A percentile compares a stretch with the other conserved stretches of the same genome.
Conservation (phyloP, 2,888 invertebrate genomes). For the Synanthedon tipuliformis region DNA sequence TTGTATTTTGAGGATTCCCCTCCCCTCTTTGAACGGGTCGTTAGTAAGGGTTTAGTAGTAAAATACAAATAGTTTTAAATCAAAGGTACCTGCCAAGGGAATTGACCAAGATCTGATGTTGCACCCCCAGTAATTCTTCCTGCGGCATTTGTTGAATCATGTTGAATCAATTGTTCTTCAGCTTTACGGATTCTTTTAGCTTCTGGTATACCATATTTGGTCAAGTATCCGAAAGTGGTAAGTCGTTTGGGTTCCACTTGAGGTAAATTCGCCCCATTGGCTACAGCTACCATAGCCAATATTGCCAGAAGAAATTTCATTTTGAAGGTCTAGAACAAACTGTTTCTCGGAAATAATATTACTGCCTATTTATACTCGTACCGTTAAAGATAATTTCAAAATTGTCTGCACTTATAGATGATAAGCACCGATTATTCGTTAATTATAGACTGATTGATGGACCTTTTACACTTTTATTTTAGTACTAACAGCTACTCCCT, state of each 20-base stretch:
- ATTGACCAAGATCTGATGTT: constrained; percentile 21
- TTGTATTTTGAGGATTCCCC: too few relatives aligned
- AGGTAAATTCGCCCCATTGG: constrained; percentile 14
- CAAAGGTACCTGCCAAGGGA: constrained; percentile 29
- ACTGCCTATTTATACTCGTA: neutral
- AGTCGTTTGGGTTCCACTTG: constrained; percentile 3
- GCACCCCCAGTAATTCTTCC: constrained; percentile 33
- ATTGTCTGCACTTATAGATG: neutral
- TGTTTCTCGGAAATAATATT: neutral
- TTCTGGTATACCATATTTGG: constrained; percentile 24
- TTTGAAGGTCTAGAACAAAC: neutral
- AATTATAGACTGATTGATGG: too few relatives aligned
- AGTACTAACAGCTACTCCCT: too few relatives aligned
- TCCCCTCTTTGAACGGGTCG: too few relatives aligned
- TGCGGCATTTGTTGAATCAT: neutral
- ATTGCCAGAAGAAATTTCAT: constrained; percentile 14
- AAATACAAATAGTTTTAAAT: neutral
- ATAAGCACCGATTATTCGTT: too few relatives aligned
- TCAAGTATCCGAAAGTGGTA: constrained; percentile 20
- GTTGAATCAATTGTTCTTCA: constrained; percentile 21
- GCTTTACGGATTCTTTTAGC: constrained; percentile 26
- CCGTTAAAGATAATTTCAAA: neutral
- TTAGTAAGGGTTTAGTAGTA: too few relatives aligned
- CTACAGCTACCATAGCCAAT: constrained; percentile 14
- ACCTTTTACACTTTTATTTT: too few relatives aligned